Base-by-base conservation (phyloP, 2,888 invertebrate genomes). In the Cosmia pyralina region DNA sequence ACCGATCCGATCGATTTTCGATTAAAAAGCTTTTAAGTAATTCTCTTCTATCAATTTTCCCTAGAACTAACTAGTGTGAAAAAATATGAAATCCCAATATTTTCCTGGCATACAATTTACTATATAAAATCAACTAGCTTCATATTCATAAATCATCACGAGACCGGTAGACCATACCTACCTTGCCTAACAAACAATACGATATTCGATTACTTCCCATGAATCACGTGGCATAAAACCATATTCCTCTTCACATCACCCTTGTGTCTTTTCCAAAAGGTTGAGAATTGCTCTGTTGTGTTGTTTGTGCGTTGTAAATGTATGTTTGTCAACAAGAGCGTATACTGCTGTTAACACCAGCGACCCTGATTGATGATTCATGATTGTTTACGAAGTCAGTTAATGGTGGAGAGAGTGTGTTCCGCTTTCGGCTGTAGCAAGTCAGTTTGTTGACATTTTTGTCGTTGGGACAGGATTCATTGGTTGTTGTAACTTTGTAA, bases 321-420 rank as follows among this genome's bases (percentile, higher is more conserved):
- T 69, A 72, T 52, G 67, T 79, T 81, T 75, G 82, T 75, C 22
- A 57, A 58, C 52, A 65, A 38, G 66, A 75, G 58, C 79, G 69
- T 79, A 69, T 62, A 83, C 65, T 75, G 79, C 72, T 82, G 83
- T 87, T 85, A 84, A 85, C 86, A 85, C 82, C 71, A 69, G 75
- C 67, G 82, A 72, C 72, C 75, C 81, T 88, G 89, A 88, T 89
- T 85, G 86, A 88, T 89, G 89, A 84, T 87, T 85, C 88, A 85
- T 86, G 85, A 87, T 79, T 86, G 87, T 89, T 88, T 85, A 84
- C 84, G 69, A 83, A 83, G 77, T 75, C 69, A 69, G 67, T 69
- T 79, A 80, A 82, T 80, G 82, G 78, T 57, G 28, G 60, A 55
- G 71, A 60, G 82, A 63, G 78, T 70, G 69, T 74, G 79, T 81